Base-by-base conservation (phyloP, 2,797 vertebrate species). In the Fundulus diaphanus region DNA sequence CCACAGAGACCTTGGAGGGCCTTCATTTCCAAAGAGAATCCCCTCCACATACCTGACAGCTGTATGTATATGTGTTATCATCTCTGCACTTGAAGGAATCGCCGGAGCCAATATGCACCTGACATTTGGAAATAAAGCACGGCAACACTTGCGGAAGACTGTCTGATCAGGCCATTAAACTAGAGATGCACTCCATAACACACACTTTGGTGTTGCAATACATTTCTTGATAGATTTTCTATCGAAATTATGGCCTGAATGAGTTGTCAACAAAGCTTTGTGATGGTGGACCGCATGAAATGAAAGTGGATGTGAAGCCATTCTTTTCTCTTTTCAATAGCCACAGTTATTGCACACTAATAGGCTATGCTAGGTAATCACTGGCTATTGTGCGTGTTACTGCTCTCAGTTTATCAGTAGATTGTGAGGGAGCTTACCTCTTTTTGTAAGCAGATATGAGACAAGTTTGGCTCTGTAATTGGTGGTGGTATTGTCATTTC, bases 331-430 rank as follows among this genome's bases (percentile, higher is more conserved):
- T 82, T 89, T 90, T 94, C 92, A 94, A 94, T 90, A 85, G 92
- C 87, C 85, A 87, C 86, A 92, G 92, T 93, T 93, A 93, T 93
- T 84, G 91, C 56, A 63, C 89, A 90, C 93, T 94, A 94, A 94
- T 92, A 93, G 92, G 89, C 92, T 92, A 87, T 90, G 92, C 91
- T 92, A 89, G 91, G 92, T 94, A 93, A 94, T 94, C 92, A 94
- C 90, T 86, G 79, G 86, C 88, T 85, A 92, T 94, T 94, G 93
- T 94, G 92, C 89, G 88, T 90, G 89, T 92, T 90, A 89, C 91
- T 92, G 88, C 90, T 88, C 87, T 87, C 76, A 77, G 82, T 90
- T 93, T 92, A 91, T 89, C 90, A 82, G 46, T 48, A 31, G 61
- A 27, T 22, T 5, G 27, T 42, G 49, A 27, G 37, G 63, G 78